Evolutionary conservation across 2,888 invertebrate species (phyloP), one percentile per base, ranked within the genome.

Genomic region (Sarcophaga rosellei): DNA sequence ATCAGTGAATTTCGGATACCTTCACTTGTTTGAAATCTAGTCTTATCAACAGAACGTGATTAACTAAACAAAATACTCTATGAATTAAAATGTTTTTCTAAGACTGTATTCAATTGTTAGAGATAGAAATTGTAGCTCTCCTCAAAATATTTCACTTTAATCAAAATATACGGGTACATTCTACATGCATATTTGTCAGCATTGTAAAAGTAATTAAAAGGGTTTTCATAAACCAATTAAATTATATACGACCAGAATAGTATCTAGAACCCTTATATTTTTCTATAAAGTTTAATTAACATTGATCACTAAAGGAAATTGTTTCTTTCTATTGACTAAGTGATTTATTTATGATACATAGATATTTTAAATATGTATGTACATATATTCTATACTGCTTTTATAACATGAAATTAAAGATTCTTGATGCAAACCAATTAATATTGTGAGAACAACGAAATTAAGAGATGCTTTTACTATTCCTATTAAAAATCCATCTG

Each of bases 331-430:
- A 20, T 57, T 73, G 73, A 45, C 66, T 73, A 66, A 81, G 47
- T 81, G 74, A 81, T 62, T 81, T 81, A 84, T 84, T 80, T 80
- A 80, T 81, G 76, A 21, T 10, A n/a, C n/a, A n/a, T n/a, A 62
- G 76, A 25, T 12, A 62, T 72, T 77, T 73, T 45, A 73, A 72
- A 73, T 5, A 57, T 72, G 77, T 68, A n/a, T n/a, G n/a, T n/a
- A n/a, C n/a, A n/a, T 68, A 25, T 66, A n/a, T 62, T 35, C n/a
- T n/a, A n/a, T n/a, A n/a, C n/a, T n/a, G 53, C 17, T 72, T 63
- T 47, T 17, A 20, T 20, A 61, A 62, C 35, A 62, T 53, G 20
- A 63, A 70, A 78, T 74, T 53, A 61, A 47, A 53, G 57, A 11
- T 20, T 25, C 66, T 72, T 61, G 72, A 68, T 10, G 68, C 66